phyloP scores from a whole-genome alignment of 2,797 vertebrate genomes.

The Hippocampus kuda region DNA sequence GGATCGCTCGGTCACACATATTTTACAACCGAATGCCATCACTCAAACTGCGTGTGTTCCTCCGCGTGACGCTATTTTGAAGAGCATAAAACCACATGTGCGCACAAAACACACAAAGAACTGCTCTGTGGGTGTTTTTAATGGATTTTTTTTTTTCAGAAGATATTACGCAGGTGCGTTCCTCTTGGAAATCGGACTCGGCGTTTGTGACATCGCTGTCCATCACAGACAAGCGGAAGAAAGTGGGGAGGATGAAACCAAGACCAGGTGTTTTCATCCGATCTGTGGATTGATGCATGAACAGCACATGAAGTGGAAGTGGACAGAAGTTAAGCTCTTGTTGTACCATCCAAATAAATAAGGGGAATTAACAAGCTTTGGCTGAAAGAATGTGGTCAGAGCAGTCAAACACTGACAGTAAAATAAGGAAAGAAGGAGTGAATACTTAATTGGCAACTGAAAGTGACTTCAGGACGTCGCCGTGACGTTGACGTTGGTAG shows the following conservation, averaged over 20 bases:
- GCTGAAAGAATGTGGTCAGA: neutral
- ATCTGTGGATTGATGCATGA: neutral
- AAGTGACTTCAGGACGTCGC: too few relatives aligned
- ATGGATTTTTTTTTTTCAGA: conserved; percentile 46
- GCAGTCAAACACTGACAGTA: neutral
- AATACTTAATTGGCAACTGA: too few relatives aligned
- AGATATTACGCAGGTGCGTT: conserved; percentile 42
- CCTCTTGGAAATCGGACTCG: conserved; percentile 67
- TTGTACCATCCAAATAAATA: neutral
- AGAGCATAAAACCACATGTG: conserved; percentile 52
- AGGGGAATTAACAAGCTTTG: neutral
- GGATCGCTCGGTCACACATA: conserved; percentile 54
- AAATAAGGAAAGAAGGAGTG: neutral
- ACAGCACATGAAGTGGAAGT: neutral
- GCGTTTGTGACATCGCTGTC: conserved; percentile 53
- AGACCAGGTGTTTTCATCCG: neutral
- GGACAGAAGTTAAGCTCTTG: neutral
- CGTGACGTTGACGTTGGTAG: too few relatives aligned
- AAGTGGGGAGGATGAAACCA: neutral
- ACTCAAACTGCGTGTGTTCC: conserved; percentile 45
- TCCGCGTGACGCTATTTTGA: conserved; percentile 45
- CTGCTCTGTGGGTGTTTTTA: conserved; percentile 50
- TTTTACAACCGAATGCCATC: conserved; percentile 62
- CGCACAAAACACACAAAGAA: conserved; percentile 21
- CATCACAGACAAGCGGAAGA: neutral